Evolutionary conservation across 2,888 invertebrate species (phyloP).

Genomic region (Deladenus siricidicola): DNA sequence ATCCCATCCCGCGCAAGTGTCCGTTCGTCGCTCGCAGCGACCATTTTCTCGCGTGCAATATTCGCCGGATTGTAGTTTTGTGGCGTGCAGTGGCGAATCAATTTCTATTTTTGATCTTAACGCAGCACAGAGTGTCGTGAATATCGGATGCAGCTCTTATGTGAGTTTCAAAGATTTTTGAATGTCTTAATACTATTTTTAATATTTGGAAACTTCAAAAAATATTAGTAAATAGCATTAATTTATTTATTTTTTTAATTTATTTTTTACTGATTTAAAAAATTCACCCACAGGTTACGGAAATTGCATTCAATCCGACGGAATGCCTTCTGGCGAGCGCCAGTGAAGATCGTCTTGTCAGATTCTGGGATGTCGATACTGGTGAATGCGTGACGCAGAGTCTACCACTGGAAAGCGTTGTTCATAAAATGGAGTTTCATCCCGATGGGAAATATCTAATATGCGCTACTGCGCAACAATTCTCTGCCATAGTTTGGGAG

Average conservation of each 20-base stretch:
- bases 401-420: slow-evolving; percentile 20
- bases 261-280: not conserved
- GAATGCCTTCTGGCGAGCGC: slow-evolving; percentile 27
- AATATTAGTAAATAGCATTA: not conserved
- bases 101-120: slow-evolving; percentile 16
- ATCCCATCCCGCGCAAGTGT: slow-evolving; percentile 18
- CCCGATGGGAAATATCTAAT: slow-evolving; percentile 21
- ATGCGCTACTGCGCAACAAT: slow-evolving; percentile 7
- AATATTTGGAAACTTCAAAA: not conserved
- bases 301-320: slow-evolving; percentile 26
- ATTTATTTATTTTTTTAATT: not conserved
- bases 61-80: slow-evolving; percentile 22
- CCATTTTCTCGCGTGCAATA: slow-evolving; percentile 17
- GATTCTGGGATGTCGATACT: slow-evolving; percentile 33
- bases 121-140: slow-evolving; percentile 12
- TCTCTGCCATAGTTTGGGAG: slow-evolving; percentile 15
- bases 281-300: slow-evolving; percentile 12
- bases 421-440: slow-evolving; percentile 20
- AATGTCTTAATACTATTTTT: not conserved
- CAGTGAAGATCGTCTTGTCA: slow-evolving; percentile 24
- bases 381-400: slow-evolving; percentile 27
- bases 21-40: slow-evolving; percentile 8
- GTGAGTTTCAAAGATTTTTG: slow-evolving; percentile 5
- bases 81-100: slow-evolving; percentile 18
- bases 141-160: slow-evolving; percentile 11